Evolutionary conservation across 1,140 invertebrate genomes (phyloP).

Genomic region (Bombus huntii): DNA sequence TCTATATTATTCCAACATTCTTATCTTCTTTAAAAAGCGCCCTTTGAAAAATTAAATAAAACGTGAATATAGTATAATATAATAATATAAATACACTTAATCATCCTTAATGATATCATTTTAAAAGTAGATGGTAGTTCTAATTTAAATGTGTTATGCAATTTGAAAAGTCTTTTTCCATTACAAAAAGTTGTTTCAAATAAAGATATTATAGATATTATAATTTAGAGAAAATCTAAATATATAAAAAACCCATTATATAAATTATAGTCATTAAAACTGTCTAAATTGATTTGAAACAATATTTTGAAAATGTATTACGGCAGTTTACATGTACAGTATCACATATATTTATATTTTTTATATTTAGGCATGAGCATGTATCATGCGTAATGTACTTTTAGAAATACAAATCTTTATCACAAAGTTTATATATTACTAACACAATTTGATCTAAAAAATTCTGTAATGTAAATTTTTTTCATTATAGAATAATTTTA

Average conservation of each 20-base stretch:
- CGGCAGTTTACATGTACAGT: background rate
- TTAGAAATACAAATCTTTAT: background rate
- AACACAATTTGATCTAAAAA: background rate
- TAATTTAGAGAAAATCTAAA: background rate
- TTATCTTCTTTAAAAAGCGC: background rate
- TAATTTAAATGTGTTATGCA: background rate
- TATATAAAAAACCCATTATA: background rate
- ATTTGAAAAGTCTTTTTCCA: background rate
- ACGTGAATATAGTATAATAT: background rate
- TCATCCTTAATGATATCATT: background rate
- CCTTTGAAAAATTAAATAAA: background rate
- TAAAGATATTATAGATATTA: background rate
- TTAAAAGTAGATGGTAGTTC: background rate
- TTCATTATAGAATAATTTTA: background rate
- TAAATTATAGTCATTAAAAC: background rate
- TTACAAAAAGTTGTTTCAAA: slow-evolving; percentile 4
- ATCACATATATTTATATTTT: background rate
- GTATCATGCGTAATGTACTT: slow-evolving; percentile 1
- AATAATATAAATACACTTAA: background rate
- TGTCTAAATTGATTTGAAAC: background rate
- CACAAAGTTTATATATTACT: background rate
- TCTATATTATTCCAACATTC: background rate
- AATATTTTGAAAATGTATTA: background rate
- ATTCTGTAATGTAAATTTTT: background rate
- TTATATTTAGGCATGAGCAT: slow-evolving; percentile 26